phyloP scores from a whole-genome alignment of 2,797 vertebrate species.

The Galago senegalensis region DNA sequence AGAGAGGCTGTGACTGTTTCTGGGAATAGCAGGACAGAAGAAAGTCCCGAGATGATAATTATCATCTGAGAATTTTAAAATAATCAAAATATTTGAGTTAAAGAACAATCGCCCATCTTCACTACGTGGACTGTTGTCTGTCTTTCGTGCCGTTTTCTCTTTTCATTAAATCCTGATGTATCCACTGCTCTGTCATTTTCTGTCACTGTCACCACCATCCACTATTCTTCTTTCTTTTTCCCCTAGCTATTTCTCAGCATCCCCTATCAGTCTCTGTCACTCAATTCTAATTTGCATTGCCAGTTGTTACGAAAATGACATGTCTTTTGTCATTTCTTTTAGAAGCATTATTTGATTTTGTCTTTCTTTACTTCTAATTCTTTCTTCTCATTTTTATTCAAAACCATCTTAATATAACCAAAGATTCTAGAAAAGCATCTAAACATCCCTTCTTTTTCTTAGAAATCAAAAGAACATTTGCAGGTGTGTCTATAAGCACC shows the following conservation, averaged over 20 bases:
- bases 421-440: not conserved
- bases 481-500: not conserved
- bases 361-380: not conserved
- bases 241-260: not conserved
- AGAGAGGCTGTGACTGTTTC: not conserved
- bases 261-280: not conserved
- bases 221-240: not conserved
- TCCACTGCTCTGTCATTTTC: conserved; percentile 9
- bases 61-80: not conserved
- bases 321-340: conserved; percentile 15
- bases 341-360: not conserved
- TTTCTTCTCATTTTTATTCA: conserved; percentile 39
- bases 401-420: not conserved
- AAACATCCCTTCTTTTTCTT: not conserved
- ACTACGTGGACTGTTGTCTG: not conserved
- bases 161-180: not conserved
- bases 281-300: not conserved
- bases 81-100: conserved; percentile 46
- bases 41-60: conserved; percentile 8
- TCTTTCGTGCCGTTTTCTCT: not conserved
- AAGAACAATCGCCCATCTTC: not conserved
- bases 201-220: not conserved
- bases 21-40: not conserved
- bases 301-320: conserved; percentile 17
- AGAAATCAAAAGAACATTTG: not conserved